A percentile compares a stretch with the other conserved stretches of the same genome.
Evolutionary conservation across 2,113 vertebrate species (phyloP).

Genomic region (Procavia capensis): DNA sequence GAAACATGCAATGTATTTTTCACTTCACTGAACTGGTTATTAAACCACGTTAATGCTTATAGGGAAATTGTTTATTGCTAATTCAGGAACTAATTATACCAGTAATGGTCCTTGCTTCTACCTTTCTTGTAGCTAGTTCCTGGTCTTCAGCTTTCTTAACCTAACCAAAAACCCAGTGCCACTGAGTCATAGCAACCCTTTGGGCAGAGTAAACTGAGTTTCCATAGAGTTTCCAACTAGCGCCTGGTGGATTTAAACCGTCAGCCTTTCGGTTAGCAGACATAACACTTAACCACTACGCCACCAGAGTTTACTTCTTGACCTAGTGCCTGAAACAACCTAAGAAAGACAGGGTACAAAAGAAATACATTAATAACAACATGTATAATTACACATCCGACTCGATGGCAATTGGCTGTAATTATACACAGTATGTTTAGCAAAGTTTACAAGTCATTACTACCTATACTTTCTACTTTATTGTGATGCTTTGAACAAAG

Average conservation of each 20-base stretch:
- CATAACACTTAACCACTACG: too few species aligned
- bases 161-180: too few species aligned
- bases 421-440: neutral
- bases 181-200: too few species aligned
- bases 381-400: slow-evolving; percentile 9
- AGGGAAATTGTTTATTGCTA: slow-evolving; percentile 35
- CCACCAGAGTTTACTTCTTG: too few species aligned
- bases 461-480: neutral
- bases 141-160: neutral
- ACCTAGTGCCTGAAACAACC: slow-evolving; percentile 20
- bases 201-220: too few species aligned
- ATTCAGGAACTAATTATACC: slow-evolving; percentile 51
- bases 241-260: too few species aligned
- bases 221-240: too few species aligned
- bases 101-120: neutral
- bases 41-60: slow-evolving; percentile 47
- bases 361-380: slow-evolving; percentile 14
- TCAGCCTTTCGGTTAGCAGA: too few species aligned
- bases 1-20: slow-evolving; percentile 29
- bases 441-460: neutral
- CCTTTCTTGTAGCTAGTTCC: slow-evolving; percentile 22
- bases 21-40: slow-evolving; percentile 2
- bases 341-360: neutral
- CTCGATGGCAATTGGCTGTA: too few species aligned
- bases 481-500: slow-evolving; percentile 34